Evolutionary conservation across 2,888 invertebrate genomes (phyloP), one percentile per base, ranked within the genome.

Genomic region (Pristionchus arcanus): DNA sequence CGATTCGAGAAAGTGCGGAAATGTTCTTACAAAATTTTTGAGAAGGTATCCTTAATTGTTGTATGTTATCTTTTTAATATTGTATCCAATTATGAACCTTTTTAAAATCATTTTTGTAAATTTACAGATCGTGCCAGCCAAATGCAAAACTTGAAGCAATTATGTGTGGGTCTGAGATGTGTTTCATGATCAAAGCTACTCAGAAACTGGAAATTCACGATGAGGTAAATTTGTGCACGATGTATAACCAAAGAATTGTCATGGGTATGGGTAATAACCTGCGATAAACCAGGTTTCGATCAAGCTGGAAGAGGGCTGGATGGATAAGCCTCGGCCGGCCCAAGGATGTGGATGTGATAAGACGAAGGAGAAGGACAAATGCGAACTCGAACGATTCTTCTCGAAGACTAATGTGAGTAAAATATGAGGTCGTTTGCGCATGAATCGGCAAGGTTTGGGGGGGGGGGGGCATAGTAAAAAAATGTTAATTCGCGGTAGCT

Each of bases 101-200:
- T 37, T 74, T 31, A 37, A 74, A 15, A n/a, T n/a, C n/a, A n/a
- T n/a, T n/a, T n/a, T 42, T 83, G 37, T 66, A 15, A 21, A 42
- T 31, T 77, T n/a, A 53, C 71, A 91, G 89, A 49, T 91, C 91
- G 21, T 91, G 91, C 53, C 55, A 89, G 21, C 91, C 91, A 21
- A 91, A 91, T 66, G 89, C 91, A n/a, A 55, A 86, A 21, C 42
- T 91, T 25, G 34, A 63, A 21, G 85, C 83, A n/a, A 28, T 89
- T 19, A 63, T 89, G 63, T 37, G 25, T 31, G 89, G 83, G 28
- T 37, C 81, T 37, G 89, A 81, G 28, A 34, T 89, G 16, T 83
- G 83, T 31, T 19, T 89, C 16, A 81, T 89, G 81, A 59, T 89
- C 28, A 53, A 53, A 19, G 42, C 89, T 16, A 89, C 31, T 21